Evolutionary conservation across 2,113 vertebrate species (phyloP).

Genomic region (Sapayoa aenigma): DNA sequence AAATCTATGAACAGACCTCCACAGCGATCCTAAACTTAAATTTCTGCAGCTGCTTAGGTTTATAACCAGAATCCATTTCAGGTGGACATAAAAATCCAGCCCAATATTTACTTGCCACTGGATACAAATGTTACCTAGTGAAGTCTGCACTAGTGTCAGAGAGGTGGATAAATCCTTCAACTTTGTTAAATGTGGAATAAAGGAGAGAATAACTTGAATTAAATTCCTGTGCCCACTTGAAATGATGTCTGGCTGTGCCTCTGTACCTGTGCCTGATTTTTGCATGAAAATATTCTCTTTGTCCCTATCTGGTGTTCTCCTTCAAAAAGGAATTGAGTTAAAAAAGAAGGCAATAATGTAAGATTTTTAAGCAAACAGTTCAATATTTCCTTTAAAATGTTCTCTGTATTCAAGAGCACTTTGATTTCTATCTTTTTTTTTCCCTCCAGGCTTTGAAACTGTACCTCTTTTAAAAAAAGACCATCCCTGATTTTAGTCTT

Average conservation of each 20-base stretch:
- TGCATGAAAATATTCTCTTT: slow-evolving; percentile 87
- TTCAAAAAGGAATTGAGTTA: slow-evolving; percentile 83
- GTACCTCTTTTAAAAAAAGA: slow-evolving; percentile 79
- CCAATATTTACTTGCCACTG: slow-evolving; percentile 76
- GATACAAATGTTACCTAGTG: slow-evolving; percentile 75
- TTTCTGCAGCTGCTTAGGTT: background rate
- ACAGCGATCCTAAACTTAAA: background rate
- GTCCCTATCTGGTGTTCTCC: slow-evolving; percentile 81
- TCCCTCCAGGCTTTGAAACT: slow-evolving; percentile 78
- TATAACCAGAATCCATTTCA: slow-evolving; percentile 70
- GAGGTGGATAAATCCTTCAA: slow-evolving; percentile 83
- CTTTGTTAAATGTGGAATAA: slow-evolving; percentile 84
- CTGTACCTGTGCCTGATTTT: slow-evolving; percentile 83
- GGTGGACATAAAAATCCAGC: slow-evolving; percentile 70
- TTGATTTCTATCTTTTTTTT: slow-evolving; percentile 82
- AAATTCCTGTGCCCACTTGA: slow-evolving; percentile 84
- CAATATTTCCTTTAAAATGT: slow-evolving; percentile 86
- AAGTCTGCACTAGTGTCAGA: slow-evolving; percentile 79
- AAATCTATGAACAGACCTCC: background rate
- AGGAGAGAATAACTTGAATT: slow-evolving; percentile 84
- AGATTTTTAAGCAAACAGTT: slow-evolving; percentile 87
- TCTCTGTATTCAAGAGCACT: slow-evolving; percentile 85
- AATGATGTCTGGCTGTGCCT: slow-evolving; percentile 83
- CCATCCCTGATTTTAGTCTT: slow-evolving; percentile 82
- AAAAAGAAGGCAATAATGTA: slow-evolving; percentile 86